A percentile compares a stretch with the other conserved stretches of the same genome.
Evolutionary conservation across 2,888 invertebrate species (phyloP).

Genomic region (Ceramica pisi): DNA sequence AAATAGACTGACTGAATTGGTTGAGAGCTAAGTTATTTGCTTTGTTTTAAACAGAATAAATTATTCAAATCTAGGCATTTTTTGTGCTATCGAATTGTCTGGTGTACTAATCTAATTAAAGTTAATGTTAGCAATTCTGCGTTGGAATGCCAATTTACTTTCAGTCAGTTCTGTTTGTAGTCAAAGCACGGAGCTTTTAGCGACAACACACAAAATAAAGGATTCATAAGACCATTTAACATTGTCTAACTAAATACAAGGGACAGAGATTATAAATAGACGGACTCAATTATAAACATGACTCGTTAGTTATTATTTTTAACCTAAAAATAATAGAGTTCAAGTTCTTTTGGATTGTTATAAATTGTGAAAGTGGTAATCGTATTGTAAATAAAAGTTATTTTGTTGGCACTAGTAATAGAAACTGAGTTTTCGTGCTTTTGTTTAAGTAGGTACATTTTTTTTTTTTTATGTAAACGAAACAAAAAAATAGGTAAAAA

Average conservation of each 20-base stretch:
- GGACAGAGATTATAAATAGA: conserved; percentile 62
- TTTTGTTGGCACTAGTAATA: conserved; percentile 6
- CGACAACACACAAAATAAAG: conserved; percentile 35
- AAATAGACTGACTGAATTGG: conserved; percentile 64
- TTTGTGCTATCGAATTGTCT: conserved; percentile 39
- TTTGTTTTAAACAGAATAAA: conserved; percentile 43
- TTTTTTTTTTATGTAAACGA: conserved; percentile 5
- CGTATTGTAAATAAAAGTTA: conserved; percentile 24
- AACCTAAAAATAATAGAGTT: conserved; percentile 3
- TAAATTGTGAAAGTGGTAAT: too few relatives aligned
- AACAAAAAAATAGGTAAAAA: not conserved
- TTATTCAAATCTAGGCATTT: conserved; percentile 51
- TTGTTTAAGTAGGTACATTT: too few relatives aligned
- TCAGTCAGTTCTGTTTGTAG: conserved; percentile 29
- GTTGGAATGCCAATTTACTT: conserved; percentile 39
- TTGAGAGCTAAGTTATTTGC: conserved; percentile 57
- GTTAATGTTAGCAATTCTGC: conserved; percentile 33
- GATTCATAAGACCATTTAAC: conserved; percentile 30
- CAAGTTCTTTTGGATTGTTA: conserved; percentile 44
- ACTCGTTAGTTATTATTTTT: conserved; percentile 63
- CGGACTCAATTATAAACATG: conserved; percentile 69
- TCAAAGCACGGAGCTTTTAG: conserved; percentile 41
- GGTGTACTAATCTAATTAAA: conserved; percentile 46
- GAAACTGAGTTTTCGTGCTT: not conserved
- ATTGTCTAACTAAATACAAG: conserved; percentile 53